A percentile compares a stretch with the other conserved stretches of the same genome.
phyloP scores from a whole-genome alignment of 30 jellyfish, hydroid and myxozoan species.

The Mastigias papua region DNA sequence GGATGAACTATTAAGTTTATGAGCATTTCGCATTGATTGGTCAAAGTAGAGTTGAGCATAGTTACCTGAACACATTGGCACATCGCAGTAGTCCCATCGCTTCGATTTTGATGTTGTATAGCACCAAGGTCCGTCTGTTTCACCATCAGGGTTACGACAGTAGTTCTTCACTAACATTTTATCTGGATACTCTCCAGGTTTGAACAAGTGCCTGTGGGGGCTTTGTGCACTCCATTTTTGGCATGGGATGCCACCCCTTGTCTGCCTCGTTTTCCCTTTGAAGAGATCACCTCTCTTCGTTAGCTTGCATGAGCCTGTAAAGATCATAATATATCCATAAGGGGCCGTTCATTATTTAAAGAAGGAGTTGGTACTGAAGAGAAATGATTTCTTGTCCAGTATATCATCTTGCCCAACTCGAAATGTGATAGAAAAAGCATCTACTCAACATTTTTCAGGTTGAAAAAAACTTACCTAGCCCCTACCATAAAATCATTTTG shows the following conservation, averaged over 20 bases:
- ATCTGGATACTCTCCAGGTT: conserved; percentile 10
- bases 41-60: too few species aligned
- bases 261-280: conserved; percentile 24
- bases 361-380: neutral
- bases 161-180: conserved; percentile 26
- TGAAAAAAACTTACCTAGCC: too few species aligned
- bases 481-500: too few species aligned
- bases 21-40: too few species aligned
- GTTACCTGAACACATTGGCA: conserved; percentile 29
- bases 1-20: too few species aligned
- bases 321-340: neutral
- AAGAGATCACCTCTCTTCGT: conserved; percentile 21
- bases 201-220: conserved; percentile 42
- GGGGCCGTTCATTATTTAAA: neutral
- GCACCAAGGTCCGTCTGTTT: conserved; percentile 58
- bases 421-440: too few species aligned
- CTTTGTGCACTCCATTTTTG: conserved; percentile 56
- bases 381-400: too few species aligned
- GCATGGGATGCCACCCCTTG: conserved; percentile 44
- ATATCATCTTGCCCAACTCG: too few species aligned
- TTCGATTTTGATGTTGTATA: conserved; percentile 26
- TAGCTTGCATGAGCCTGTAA: conserved; percentile 27
- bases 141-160: conserved; percentile 64
- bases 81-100: conserved; percentile 45
- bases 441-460: too few species aligned